phyloP scores from a whole-genome alignment of 2,888 invertebrate genomes.

The Melieria omissa region DNA sequence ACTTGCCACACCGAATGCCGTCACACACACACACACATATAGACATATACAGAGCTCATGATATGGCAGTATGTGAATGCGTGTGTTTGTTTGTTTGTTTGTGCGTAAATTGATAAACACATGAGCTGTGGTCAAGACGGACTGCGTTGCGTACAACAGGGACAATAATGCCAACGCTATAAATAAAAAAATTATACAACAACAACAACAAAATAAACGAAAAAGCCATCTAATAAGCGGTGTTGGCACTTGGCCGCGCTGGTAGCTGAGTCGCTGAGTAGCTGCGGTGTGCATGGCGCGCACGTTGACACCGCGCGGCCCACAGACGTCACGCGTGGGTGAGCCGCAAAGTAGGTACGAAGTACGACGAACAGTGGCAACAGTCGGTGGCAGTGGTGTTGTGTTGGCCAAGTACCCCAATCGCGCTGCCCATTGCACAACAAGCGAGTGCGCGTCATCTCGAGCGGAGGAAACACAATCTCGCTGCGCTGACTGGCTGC shows the following conservation, averaged over 20 bases:
- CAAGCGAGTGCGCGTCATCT: neutral
- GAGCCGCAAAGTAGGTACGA: conserved; percentile 2
- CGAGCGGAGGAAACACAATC: conserved; percentile 1
- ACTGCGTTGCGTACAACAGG: neutral
- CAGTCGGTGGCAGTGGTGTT: neutral
- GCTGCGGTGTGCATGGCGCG: conserved; percentile 15
- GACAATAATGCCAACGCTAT: conserved; percentile 7
- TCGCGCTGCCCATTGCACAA: conserved; percentile 8
- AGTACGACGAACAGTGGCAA: neutral
- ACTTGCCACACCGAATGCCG: conserved; percentile 48
- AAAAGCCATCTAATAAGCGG: conserved; percentile 21
- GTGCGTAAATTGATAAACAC: too few species aligned
- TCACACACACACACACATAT: conserved; percentile 3
- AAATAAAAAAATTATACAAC: conserved; percentile 5
- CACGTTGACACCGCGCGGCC: conserved; percentile 10
- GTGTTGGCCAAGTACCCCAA: too few species aligned
- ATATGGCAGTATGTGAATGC: neutral
- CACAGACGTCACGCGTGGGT: conserved; percentile 36
- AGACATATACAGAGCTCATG: neutral
- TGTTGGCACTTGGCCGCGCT: too few species aligned
- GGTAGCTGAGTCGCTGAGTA: too few species aligned
- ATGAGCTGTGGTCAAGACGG: too few species aligned
- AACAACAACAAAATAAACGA: conserved; percentile 21
- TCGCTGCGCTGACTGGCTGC: neutral
- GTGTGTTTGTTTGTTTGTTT: neutral